phyloP scores from a whole-genome alignment of 2,797 vertebrate species.

The Acanthiza pusilla region DNA sequence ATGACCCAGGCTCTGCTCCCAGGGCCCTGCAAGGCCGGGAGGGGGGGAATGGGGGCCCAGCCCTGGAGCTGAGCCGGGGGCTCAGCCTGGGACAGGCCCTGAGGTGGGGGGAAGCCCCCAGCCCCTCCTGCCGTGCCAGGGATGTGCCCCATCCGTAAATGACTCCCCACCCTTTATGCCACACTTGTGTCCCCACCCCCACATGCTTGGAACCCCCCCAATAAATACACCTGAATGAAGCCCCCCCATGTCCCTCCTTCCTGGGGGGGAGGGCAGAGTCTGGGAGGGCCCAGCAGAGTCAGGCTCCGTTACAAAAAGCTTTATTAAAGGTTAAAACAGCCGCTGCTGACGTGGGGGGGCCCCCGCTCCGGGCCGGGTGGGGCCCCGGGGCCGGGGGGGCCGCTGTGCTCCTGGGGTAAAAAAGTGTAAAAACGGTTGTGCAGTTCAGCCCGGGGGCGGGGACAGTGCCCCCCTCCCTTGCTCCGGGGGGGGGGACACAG shows the following conservation, averaged over 20 bases:
- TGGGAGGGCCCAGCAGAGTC: neutral
- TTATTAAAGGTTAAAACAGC: constrained; percentile 56
- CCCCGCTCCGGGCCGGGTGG: constrained; percentile 7
- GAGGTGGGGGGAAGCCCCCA: constrained; percentile 32
- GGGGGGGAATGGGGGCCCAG: too few relatives aligned
- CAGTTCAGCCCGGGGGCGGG: neutral
- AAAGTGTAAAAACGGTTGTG: constrained; percentile 46
- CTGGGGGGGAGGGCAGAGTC: too few relatives aligned
- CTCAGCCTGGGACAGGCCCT: neutral
- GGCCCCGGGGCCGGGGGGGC: neutral
- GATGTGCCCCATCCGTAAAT: neutral
- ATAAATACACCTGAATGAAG: neutral
- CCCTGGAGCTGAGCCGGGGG: too few relatives aligned
- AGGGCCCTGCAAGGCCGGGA: neutral
- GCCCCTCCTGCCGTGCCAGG: neutral
- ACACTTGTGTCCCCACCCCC: neutral
- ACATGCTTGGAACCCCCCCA: neutral
- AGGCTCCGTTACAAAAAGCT: constrained; percentile 17
- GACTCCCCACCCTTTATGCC: neutral
- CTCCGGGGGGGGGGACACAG: neutral
- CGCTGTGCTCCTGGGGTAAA: neutral
- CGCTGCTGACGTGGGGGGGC: neutral
- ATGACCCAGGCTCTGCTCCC: neutral
- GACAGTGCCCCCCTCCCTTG: neutral
- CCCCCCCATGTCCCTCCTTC: neutral